Base-by-base conservation (phyloP, 1,140 invertebrate genomes). In the Formica selysi region DNA sequence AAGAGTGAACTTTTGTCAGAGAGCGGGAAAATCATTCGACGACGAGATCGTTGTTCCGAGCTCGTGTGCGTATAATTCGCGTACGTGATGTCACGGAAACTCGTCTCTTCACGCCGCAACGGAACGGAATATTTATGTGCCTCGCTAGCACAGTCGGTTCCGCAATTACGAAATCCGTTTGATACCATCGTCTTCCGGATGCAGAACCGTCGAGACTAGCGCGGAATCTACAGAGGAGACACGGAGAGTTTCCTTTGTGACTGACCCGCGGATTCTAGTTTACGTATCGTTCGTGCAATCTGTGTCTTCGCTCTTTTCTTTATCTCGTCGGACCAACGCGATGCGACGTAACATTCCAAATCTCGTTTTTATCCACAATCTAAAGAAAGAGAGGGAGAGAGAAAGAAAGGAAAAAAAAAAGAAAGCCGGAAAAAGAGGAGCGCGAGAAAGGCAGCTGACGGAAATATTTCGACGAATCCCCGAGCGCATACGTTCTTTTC, bases 391-490 rank as follows among this genome's bases (percentile, higher is more conserved):
- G 29, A 80, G 22, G 13, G 11, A 62, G n/a, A 38, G 73, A 57
- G 76, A 51, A 36, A 81, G 65, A 67, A 10, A 41, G 5, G 16
- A 16, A 41, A n/a, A 16, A 32, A 32, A 16, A 41, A n/a, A 16
- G 3, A 32, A 32, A 32, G 32, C 1, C 7, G 16, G 29, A 32
- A 29, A 62, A 26, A 41, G 36, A 38, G 19, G 32, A 73, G 22
- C 32, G 44, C 59, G 26, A n/a, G 22, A 85, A 85, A 78, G 74
- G 79, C 79, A 87, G 85, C 64, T 81, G 48, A 64, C 81, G 89
- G 88, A 87, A 90, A 90, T 90, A 90, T 90, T 90, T 90, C 89
- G 88, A 87, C 88, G 89, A 90, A 90, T 90, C 89, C 86, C 86
- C 70, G 54, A 61, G 79, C 83, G 83, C 84, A 81, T 89, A 79